Evolutionary conservation across 2,888 invertebrate species (phyloP).

Genomic region (Tridacna crocea): DNA sequence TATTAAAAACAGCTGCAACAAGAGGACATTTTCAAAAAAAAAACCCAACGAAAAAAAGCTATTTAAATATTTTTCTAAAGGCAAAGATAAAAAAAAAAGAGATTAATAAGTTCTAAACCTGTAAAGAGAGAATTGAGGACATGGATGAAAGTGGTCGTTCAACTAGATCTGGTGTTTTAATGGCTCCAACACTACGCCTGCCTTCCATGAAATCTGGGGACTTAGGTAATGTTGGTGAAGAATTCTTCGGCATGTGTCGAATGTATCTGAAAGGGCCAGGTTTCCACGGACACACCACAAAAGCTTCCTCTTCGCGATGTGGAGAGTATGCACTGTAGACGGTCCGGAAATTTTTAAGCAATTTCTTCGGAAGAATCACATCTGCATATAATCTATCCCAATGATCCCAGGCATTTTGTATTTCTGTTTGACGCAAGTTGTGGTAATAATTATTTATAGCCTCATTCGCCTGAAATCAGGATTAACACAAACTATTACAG

Average conservation of each 20-base stretch:
- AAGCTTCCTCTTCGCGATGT: slow-evolving; percentile 71
- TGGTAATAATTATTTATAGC: slow-evolving; percentile 68
- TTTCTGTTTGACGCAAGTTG: slow-evolving; percentile 64
- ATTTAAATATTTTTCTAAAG: background rate
- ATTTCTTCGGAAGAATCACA: slow-evolving; percentile 65
- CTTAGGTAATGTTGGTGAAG: slow-evolving; percentile 26
- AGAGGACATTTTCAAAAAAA: too few relatives aligned
- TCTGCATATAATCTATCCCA: slow-evolving; percentile 72
- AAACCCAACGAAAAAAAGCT: background rate
- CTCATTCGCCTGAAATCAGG: slow-evolving; percentile 61
- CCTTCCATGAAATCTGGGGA: slow-evolving; percentile 15
- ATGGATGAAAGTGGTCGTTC: background rate
- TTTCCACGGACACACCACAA: slow-evolving; percentile 77
- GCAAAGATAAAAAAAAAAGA: too few relatives aligned
- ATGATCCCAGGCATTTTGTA: slow-evolving; percentile 68
- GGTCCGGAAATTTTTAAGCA: slow-evolving; percentile 67
- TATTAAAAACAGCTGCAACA: background rate
- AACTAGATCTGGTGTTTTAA: background rate
- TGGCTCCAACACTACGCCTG: background rate
- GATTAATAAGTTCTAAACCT: background rate
- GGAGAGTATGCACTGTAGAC: slow-evolving; percentile 76
- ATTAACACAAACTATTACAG: too few relatives aligned
- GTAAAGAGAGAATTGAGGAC: background rate
- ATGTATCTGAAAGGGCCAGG: slow-evolving; percentile 67
- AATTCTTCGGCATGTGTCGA: slow-evolving; percentile 28